These are phyloP conservation scores for Palythoa grandiflora DNA, from an alignment of 92 coral and sea anemone species.

Conservation along the genomic window DNA sequence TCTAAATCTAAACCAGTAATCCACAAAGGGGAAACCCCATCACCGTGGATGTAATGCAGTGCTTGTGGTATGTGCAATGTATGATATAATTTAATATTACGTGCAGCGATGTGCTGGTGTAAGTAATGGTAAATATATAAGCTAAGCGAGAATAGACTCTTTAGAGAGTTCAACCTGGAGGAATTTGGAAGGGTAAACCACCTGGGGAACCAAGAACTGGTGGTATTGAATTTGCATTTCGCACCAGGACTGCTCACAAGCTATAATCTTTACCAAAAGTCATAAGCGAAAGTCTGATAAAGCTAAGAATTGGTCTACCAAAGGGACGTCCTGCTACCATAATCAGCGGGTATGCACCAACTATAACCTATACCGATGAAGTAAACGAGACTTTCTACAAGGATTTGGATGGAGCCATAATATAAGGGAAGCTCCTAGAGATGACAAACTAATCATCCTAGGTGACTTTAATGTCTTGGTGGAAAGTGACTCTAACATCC, in stretches of 20 bases:
- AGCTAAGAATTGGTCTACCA: conserved; percentile 1
- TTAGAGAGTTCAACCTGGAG: not conserved
- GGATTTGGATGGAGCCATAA: conserved; percentile 4
- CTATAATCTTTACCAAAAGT: conserved; percentile 10
- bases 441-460: not conserved
- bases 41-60: no score
- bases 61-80: no score
- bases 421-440: not conserved
- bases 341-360: conserved; percentile 27
- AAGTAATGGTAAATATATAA: no score
- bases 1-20: no score
- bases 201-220: not conserved
- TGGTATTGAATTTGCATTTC: not conserved
- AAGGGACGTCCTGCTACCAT: conserved; percentile 16
- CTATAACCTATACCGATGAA: conserved; percentile 7
- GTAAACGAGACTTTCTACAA: conserved; percentile 8
- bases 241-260: not conserved
- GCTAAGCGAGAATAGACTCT: conserved; percentile 1
- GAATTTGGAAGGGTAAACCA: not conserved
- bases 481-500: not conserved
- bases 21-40: no score
- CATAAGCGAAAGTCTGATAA: conserved; percentile 20
- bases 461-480: conserved; percentile 1
- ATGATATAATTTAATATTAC: no score
- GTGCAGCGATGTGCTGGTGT: no score